Evolutionary conservation across 2,888 invertebrate species (phyloP), one percentile per base, ranked within the genome.

Genomic region (Hermaeophaga mercurialis): DNA sequence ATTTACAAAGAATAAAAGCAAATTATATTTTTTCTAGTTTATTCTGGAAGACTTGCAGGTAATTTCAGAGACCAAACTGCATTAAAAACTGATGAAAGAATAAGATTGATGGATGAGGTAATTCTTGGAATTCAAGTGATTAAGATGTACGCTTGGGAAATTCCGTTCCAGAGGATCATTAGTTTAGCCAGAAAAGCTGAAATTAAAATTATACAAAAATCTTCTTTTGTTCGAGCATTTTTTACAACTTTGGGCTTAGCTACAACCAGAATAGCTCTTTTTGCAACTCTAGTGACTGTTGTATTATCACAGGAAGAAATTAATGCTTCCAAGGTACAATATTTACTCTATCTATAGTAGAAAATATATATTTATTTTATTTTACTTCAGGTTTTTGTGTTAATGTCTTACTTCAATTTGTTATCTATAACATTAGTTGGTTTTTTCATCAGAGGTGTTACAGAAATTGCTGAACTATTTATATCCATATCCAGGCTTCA

Each of bases 71-170:
- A 90, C 63, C 84, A 87, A 71, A 90, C 90, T 0, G 91, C 94
- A 0, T 75, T 84, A 18, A 81, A 87, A 49, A 93, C 94, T 0
- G 96, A 96, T 77, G 82, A 90, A 64, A 79, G 96, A 3, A 88
- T 96, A 1, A 81, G 90, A 15, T 74, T 94, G 0, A 94, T 95
- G 91, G 92, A 90, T 71, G 95, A 93, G 78, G 87, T 92, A 18
- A 85, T 95, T 34, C 84, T 85, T 68, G 94, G 93, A 1, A 90
- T 93, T 73, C 85, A 92, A 78, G 91, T 95, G 0, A 91, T 96
- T 65, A 58, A 58, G 31, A 54, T 58, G 58, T 58, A 54, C 18
- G 58, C 58, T 2, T 58, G 58, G 58, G 58, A 58, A 18, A 96
- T 96, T 80, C 89, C 94, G 0, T 95, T 96, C 71, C 84, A 87